Base-by-base conservation (phyloP, 2,797 vertebrate genomes). In the Staurois parvus region DNA sequence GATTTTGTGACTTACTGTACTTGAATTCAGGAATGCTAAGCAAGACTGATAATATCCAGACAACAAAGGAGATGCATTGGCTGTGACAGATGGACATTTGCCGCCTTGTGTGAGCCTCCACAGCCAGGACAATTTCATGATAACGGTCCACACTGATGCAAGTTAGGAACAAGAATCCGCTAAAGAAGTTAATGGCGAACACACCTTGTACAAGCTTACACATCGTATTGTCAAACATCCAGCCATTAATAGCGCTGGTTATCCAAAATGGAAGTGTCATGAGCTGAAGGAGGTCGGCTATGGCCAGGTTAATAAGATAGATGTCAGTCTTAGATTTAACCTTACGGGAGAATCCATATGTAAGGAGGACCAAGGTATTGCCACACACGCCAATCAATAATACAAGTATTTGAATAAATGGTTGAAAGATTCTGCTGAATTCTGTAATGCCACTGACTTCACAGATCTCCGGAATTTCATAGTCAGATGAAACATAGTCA, bases 71-170 rank as follows among this genome's bases (percentile, higher is more conserved):
- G 0, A 88, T 88, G 9, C 93, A 15, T 74, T 91, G 95, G 42
- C 95, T 95, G 0, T 84, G 87, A 1, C 24, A 83, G 0, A 93
- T 83, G 1, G 91, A 91, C 3, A 85, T 88, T 0, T 87, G 88
- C 34, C 92, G 94, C 42, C 92, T 91, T 70, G 91, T 90, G 0
- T 90, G 90, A 32, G 93, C 90, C 0, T 92, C 56, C 0, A 94
- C 91, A 5, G 95, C 94, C 42, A 64, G 88, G 0, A 94, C 95
- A 0, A 99, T 97, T 89, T 94, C 94, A 89, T 97, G 79, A 11
- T 98, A 99, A 88, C 98, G 97, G 86, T 99, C 97, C 0, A 96
- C 81, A 0, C 97, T 98, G 89, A 99, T 96, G 89, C 96, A 96
- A 30, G 96, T 96, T 34, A 99, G 92, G 89, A 98, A 94, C 87